Conservation (phyloP, 2,113 vertebrate genomes). For the Tamias sibiricus region DNA sequence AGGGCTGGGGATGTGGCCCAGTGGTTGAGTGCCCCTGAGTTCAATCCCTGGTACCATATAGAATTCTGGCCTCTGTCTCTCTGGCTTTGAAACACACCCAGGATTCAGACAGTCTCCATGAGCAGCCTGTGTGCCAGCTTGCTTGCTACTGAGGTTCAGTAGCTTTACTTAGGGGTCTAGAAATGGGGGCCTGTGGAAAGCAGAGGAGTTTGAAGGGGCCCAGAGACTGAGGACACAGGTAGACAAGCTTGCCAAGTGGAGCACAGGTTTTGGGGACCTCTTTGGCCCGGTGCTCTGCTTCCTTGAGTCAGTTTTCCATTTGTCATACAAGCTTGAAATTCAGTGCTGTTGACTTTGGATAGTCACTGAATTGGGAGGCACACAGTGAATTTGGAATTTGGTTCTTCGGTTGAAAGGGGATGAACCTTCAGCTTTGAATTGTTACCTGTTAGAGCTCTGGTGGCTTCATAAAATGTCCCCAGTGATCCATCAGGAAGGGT, state of each 20-base stretch:
- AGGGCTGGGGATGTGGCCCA: no score
- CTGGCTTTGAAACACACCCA: not conserved
- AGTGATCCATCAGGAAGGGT: not conserved
- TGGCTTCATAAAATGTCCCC: slow-evolving; percentile 13
- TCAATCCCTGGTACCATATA: no score
- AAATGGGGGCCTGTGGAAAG: not conserved
- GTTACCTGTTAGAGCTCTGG: not conserved
- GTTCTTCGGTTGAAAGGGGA: slow-evolving; percentile 20
- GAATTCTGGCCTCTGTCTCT: not conserved
- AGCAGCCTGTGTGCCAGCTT: not conserved
- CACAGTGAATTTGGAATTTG: slow-evolving; percentile 31
- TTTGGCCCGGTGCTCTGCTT: slow-evolving; percentile 59
- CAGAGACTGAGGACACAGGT: not conserved
- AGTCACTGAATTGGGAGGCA: slow-evolving; percentile 70
- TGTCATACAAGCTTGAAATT: slow-evolving; percentile 74
- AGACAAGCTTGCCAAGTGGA: not conserved
- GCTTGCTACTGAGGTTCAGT: not conserved
- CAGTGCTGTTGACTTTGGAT: slow-evolving; percentile 77
- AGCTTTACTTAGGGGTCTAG: not conserved
- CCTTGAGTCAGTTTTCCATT: slow-evolving; percentile 70
- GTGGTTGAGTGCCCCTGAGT: no score
- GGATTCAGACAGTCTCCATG: not conserved
- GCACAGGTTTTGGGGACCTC: slow-evolving; percentile 19
- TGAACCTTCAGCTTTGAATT: not conserved
- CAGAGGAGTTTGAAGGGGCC: not conserved